Evolutionary conservation across 2,888 invertebrate genomes (phyloP).

Genomic region (Acrocera orbiculus): DNA sequence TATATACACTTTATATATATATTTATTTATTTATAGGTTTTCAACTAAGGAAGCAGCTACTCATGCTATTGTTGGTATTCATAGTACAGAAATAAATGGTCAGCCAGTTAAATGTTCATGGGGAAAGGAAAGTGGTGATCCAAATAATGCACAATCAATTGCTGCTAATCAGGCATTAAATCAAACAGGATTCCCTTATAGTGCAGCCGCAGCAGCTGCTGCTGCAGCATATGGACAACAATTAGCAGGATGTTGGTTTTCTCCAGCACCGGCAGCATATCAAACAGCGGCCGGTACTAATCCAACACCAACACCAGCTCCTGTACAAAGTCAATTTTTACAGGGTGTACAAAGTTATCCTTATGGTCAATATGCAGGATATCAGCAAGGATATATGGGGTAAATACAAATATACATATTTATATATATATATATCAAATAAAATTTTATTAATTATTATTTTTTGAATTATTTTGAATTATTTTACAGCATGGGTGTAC

Average conservation of each 20-base stretch:
- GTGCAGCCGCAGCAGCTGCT: conserved; percentile 35
- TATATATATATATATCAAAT: neutral
- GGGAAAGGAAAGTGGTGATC: conserved; percentile 96
- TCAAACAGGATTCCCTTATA: conserved; percentile 32
- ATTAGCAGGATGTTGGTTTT: conserved; percentile 83
- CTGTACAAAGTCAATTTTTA: conserved; percentile 68
- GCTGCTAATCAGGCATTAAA: conserved; percentile 41
- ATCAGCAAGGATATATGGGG: conserved; percentile 89
- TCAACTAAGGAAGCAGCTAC: conserved; percentile 97
- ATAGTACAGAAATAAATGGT: conserved; percentile 92
- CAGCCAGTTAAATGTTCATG: conserved; percentile 97
- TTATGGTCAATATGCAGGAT: conserved; percentile 71
- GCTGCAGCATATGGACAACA: conserved; percentile 54
- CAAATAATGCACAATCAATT: conserved; percentile 60
- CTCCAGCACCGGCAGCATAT: conserved; percentile 51
- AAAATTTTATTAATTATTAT: too few relatives aligned
- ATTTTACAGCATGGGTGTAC: conserved; percentile 57
- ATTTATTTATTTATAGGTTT: too few relatives aligned
- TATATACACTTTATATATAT: too few relatives aligned
- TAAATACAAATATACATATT: conserved; percentile 32
- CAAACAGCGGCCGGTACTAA: conserved; percentile 36
- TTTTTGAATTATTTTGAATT: conserved; percentile 2
- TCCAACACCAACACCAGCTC: conserved; percentile 49
- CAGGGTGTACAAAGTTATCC: conserved; percentile 79
- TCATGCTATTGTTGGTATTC: conserved; percentile 92